These are phyloP conservation scores for Sebastolobus altivelis DNA, from an alignment of 2,797 vertebrate genomes.

Conservation along the genomic window DNA sequence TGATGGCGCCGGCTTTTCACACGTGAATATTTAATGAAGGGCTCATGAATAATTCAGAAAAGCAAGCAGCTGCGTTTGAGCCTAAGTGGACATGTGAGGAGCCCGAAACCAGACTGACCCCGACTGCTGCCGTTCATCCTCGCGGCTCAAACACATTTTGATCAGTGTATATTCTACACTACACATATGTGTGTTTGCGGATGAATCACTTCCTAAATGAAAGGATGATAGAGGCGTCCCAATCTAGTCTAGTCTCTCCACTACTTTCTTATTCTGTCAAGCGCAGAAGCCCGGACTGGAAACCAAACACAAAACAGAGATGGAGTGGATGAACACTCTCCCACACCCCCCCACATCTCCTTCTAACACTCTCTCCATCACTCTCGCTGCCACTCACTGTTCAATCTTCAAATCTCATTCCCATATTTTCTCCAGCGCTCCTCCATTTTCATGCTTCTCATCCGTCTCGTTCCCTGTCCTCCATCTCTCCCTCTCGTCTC, in stretches of 20 bases:
- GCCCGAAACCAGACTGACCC: constrained; percentile 57
- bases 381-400: constrained; percentile 38
- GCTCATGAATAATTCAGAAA: constrained; percentile 82
- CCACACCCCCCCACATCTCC: constrained; percentile 21
- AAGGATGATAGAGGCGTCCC: constrained; percentile 34
- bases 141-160: constrained; percentile 11
- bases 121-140: constrained; percentile 55
- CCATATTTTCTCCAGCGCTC: constrained; percentile 31
- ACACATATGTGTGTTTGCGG: not conserved
- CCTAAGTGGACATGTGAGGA: constrained; percentile 80
- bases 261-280: constrained; percentile 39
- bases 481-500: constrained; percentile 23
- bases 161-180: not conserved
- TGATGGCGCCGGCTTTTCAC: constrained; percentile 74
- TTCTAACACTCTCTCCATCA: constrained; percentile 40
- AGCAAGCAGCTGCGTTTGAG: constrained; percentile 83
- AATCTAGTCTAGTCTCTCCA: constrained; percentile 5
- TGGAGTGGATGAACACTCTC: constrained; percentile 35
- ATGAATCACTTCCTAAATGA: constrained; percentile 45
- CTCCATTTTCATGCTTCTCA: constrained; percentile 40
- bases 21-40: constrained; percentile 83
- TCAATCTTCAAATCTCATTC: constrained; percentile 66
- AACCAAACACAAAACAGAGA: constrained; percentile 37
- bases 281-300: constrained; percentile 4
- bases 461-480: constrained; percentile 11